phyloP scores from a whole-genome alignment of 1,140 invertebrate species.

The Drosophila kikkawai region DNA sequence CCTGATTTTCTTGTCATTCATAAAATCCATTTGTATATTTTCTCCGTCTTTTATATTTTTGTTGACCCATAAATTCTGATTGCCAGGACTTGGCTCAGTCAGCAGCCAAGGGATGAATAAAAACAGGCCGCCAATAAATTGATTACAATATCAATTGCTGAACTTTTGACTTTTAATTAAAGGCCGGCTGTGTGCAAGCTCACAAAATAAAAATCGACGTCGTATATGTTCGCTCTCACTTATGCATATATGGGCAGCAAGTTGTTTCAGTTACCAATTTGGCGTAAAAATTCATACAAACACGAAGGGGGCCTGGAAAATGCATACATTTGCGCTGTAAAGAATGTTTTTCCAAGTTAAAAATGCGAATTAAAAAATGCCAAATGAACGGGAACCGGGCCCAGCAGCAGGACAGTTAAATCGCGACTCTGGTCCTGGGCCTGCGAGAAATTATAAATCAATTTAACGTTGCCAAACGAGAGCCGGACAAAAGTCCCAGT shows the following conservation, averaged over 20 bases:
- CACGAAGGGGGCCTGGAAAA: constrained; percentile 24
- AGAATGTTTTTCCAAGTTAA: constrained; percentile 44
- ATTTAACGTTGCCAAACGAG: constrained; percentile 68
- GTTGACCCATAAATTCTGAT: constrained; percentile 50
- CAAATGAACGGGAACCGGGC: constrained; percentile 59
- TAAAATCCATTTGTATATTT: constrained; percentile 3
- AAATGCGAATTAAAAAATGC: constrained; percentile 55
- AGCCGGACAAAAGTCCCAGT: constrained; percentile 58
- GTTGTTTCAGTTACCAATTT: constrained; percentile 59
- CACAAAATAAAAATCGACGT: constrained; percentile 3
- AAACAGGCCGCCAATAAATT: constrained; percentile 58
- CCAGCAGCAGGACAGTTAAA: constrained; percentile 66
- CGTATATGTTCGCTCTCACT: neutral
- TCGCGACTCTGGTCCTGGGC: constrained; percentile 43
- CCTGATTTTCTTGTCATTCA: constrained; percentile 25
- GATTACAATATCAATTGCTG: constrained; percentile 78
- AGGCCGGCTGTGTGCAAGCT: constrained; percentile 19
- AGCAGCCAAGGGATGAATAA: constrained; percentile 46
- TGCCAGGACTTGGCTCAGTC: neutral
- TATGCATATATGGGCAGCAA: constrained; percentile 31
- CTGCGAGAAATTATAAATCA: constrained; percentile 79
- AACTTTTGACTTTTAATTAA: constrained; percentile 79
- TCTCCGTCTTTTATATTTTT: neutral
- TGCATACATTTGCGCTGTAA: constrained; percentile 40
- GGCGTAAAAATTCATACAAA: constrained; percentile 56